A percentile compares a stretch with the other conserved stretches of the same genome.
phyloP scores from a whole-genome alignment of 2,888 invertebrate genomes.

The Crioceris asparagi region DNA sequence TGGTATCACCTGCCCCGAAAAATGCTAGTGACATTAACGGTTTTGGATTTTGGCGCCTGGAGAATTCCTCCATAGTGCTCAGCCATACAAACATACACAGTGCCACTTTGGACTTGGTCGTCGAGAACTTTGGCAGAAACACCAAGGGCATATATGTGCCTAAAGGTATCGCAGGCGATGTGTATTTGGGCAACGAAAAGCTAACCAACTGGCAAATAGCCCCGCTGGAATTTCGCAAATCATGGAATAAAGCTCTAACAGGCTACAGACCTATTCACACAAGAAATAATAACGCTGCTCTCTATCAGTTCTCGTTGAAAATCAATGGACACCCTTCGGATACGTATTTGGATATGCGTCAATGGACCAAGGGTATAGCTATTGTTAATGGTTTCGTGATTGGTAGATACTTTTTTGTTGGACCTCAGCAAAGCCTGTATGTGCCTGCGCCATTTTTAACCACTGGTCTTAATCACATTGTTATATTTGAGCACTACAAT shows the following conservation, averaged over 20 bases:
- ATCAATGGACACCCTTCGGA: constrained; percentile 45
- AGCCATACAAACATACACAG: constrained; percentile 17
- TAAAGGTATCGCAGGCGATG: constrained; percentile 36
- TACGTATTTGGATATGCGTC: constrained; percentile 64
- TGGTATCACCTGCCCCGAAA: constrained; percentile 20
- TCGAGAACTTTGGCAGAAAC: constrained; percentile 75
- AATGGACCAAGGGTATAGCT: constrained; percentile 77
- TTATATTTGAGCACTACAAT: constrained; percentile 34
- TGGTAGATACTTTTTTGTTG: constrained; percentile 66
- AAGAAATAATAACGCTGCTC: too few relatives aligned
- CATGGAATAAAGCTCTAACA: constrained; percentile 30
- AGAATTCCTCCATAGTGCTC: constrained; percentile 26
- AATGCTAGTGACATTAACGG: constrained; percentile 7
- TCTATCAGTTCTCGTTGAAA: constrained; percentile 42
- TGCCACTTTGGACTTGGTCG: constrained; percentile 37
- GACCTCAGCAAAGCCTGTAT: constrained; percentile 76
- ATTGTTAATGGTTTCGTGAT: constrained; percentile 78
- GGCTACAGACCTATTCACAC: too few relatives aligned
- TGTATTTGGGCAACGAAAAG: constrained; percentile 29
- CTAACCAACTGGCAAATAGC: constrained; percentile 35
- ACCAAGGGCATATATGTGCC: constrained; percentile 43
- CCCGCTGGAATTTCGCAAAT: constrained; percentile 38
- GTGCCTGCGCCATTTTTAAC: constrained; percentile 65
- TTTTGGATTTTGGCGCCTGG: constrained; percentile 18
- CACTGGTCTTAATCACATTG: constrained; percentile 36